A percentile compares a stretch with the other conserved stretches of the same genome.
Conservation (phyloP, 2,113 vertebrate genomes). For the Furnarius figulus region DNA sequence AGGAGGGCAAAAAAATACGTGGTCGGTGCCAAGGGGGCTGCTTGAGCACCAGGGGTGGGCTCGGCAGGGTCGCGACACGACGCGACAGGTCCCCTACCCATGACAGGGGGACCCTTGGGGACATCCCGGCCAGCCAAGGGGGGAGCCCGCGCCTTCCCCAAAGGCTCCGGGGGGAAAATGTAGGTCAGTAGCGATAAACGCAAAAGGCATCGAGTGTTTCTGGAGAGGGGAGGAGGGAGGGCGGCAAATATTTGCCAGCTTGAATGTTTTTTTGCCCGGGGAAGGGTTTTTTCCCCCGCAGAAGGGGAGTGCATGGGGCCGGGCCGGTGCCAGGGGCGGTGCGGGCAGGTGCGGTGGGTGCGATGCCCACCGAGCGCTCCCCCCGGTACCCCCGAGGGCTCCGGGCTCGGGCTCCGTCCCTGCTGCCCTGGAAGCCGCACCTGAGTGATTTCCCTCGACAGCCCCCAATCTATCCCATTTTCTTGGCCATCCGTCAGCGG, state of each 20-base stretch:
- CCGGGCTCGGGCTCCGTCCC: too few species aligned
- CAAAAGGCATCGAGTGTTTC: not conserved
- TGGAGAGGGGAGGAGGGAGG: not conserved
- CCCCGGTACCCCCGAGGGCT: not conserved
- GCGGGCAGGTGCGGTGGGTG: not conserved
- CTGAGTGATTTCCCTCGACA: not conserved
- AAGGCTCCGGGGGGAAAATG: not conserved
- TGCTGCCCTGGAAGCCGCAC: too few species aligned
- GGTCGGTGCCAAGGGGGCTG: not conserved
- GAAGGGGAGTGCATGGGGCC: not conserved
- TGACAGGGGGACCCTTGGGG: fast-evolving
- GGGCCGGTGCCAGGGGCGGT: not conserved
- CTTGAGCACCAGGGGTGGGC: not conserved
- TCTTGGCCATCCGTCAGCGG: not conserved
- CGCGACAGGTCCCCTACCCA: fast-evolving
- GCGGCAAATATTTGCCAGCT: not conserved
- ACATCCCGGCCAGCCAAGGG: fast-evolving
- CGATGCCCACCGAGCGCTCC: fast-evolving
- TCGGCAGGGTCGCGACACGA: fast-evolving
- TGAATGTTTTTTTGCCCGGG: not conserved
- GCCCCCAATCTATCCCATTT: slow-evolving; percentile 24
- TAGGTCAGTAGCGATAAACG: not conserved
- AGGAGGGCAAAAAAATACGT: not conserved
- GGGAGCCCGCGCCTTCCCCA: not conserved
- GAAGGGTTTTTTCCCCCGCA: not conserved